Evolutionary conservation across 2,797 vertebrate species (phyloP).

Genomic region (Poecile montanus): DNA sequence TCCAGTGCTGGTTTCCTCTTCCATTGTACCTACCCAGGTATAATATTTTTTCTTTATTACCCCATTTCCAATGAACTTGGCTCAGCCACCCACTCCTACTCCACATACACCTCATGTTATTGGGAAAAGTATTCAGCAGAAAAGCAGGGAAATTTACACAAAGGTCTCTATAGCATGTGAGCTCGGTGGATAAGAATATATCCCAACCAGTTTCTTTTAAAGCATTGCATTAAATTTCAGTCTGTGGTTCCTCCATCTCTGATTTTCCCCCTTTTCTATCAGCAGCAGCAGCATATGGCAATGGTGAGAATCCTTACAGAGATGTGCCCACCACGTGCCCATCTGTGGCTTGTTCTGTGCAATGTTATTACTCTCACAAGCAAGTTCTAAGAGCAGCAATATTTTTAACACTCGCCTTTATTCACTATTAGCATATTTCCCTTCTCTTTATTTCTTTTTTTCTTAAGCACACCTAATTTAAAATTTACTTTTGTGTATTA

Average conservation of each 20-base stretch:
- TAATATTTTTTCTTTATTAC: neutral
- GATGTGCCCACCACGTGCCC: rapidly evolving
- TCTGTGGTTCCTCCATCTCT: neutral
- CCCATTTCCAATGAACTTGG: neutral
- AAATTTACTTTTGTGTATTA: neutral
- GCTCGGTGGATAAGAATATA: neutral
- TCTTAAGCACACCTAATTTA: neutral
- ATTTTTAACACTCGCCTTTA: neutral
- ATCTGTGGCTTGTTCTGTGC: neutral
- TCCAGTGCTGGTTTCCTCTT: neutral
- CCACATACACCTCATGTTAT: neutral
- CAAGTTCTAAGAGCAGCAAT: neutral
- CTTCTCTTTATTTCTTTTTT: neutral
- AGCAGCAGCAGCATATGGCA: neutral
- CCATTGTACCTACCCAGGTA: neutral
- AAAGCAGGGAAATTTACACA: neutral
- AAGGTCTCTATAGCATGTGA: neutral
- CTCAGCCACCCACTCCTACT: neutral
- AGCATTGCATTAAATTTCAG: neutral
- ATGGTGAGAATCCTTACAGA: neutral
- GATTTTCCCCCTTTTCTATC: neutral
- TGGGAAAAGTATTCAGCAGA: neutral
- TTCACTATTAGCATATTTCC: neutral
- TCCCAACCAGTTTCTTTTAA: neutral
- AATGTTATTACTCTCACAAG: neutral